Base-by-base conservation (phyloP, 1,140 invertebrate genomes). In the Augochlora pura region DNA sequence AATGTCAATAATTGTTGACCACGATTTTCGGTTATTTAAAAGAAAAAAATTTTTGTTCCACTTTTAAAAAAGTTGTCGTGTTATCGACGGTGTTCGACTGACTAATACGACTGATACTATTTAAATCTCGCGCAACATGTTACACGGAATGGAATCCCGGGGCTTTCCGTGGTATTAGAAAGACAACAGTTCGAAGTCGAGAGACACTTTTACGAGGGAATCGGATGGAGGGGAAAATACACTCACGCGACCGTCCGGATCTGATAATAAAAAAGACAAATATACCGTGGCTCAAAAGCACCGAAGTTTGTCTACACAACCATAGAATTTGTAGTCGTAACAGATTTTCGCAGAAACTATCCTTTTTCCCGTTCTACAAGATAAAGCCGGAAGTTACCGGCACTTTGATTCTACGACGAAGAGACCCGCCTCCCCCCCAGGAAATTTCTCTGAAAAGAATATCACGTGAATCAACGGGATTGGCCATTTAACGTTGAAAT, bases 281-380 rank as follows among this genome's bases (percentile, higher is more conserved):
- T 27, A 27, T 6, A 25, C n/a, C n/a, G n/a, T 14, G 12, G 23
- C 27, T 62, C 59, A 16, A 14, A 27, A 62, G 59, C 25, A 62
- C 12, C 23, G 14, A 62, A 62, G 23, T 62, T 62, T 12, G 25
- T 62, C 59, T 62, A 62, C 23, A 12, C 21, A n/a, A 23, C 23
- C 6, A 27, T 16, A 21, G 59, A 27, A 62, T 62, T 62, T 62
- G 59, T 62, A 62, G 59, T 62, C 59, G 23, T 62, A 62, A 62
- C 23, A 27, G 59, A 62, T 62, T 62, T 27, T 12, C 21, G n/a
- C n/a, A 10, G 27, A 10, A 62, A 27, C 59, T 62, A 27, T 14
- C 59, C 59, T 62, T 52, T 14, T n/a, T n/a, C n/a, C n/a, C 59
- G 59, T 62, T 62, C 59, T 62, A 62, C 59, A 27, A 62, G 59